phyloP scores from a whole-genome alignment of 1,140 invertebrate species.

The Ceratina japonica region DNA sequence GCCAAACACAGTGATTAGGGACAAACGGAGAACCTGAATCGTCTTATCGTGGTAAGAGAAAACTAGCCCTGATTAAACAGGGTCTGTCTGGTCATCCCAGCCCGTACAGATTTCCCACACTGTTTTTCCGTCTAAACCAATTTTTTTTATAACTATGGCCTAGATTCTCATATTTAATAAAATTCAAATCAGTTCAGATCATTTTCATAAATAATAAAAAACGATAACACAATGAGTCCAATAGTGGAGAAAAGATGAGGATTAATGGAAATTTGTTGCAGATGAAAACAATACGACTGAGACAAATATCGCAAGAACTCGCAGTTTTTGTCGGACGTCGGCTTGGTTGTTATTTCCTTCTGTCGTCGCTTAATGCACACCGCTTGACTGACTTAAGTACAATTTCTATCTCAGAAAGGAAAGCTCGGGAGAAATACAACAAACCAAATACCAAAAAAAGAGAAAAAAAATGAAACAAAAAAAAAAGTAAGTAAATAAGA shows the following conservation, averaged over 20 bases:
- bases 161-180: no score
- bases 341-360: slow-evolving; percentile 59
- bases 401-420: slow-evolving; percentile 51
- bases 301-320: slow-evolving; percentile 27
- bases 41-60: no score
- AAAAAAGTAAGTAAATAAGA: slow-evolving; percentile 3
- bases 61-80: no score
- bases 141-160: not conserved
- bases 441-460: slow-evolving; percentile 8
- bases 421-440: slow-evolving; percentile 35
- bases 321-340: slow-evolving; percentile 56
- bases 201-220: not conserved
- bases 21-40: no score
- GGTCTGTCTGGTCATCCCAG: no score
- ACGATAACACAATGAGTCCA: no score
- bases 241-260: not conserved
- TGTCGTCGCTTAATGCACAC: slow-evolving; percentile 66
- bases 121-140: not conserved
- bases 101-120: no score
- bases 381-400: slow-evolving; percentile 69
- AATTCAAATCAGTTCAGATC: no score
- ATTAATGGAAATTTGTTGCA: slow-evolving; percentile 24
- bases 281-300: slow-evolving; percentile 57
- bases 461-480: slow-evolving; percentile 1
- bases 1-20: no score